Base-by-base conservation (phyloP, 2,113 vertebrate species). In the Spermophilus dauricus region DNA sequence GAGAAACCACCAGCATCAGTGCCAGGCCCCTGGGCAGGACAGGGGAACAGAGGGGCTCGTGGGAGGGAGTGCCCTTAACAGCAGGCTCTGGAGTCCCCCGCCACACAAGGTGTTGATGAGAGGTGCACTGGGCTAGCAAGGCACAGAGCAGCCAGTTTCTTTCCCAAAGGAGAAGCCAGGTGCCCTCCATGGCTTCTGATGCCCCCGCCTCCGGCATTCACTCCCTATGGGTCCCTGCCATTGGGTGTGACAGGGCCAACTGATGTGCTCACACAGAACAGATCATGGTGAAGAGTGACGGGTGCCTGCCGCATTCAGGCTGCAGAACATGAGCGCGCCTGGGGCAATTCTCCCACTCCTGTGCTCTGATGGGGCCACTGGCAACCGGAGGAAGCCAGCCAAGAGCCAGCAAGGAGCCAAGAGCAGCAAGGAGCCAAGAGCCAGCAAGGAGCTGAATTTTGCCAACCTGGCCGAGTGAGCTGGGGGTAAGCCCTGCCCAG, bases 181-280 rank as follows among this genome's bases (percentile, higher is more conserved):
- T 8, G 1, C 20, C n/a, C 17, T 18, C 4, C 11, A 1, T 0
- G 18, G 20, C 5, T 65, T 26, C 81, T 1, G 5, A 7, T 2
- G 30, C 11, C 30, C 34, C 39, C 4, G 0, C 24, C 70, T 70
- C 39, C 30, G 4, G 11, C 6, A 7, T 10, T 20, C n/a, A 7
- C 1, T 0, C 13, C n/a, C 56, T 2, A 1, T 32, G 13, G 32
- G 11, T 34, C 67, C 32, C 67, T 34, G 30, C 14, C 5, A 2
- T 42, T 16, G 67, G 13, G 39, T 11, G 5, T 7, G 11, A 11
- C 8, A 2, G 5, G 78, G 56, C 18, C 8, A 2, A 9, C 11
- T 6, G 42, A 26, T 8, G 39, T 45, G 34, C 17, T 48, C 32
- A 11, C 24, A 8, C 45, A 39, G 30, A 51, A 39, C 26, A 13